phyloP scores from a whole-genome alignment of 2,113 vertebrate genomes.

The Ellobius talpinus region DNA sequence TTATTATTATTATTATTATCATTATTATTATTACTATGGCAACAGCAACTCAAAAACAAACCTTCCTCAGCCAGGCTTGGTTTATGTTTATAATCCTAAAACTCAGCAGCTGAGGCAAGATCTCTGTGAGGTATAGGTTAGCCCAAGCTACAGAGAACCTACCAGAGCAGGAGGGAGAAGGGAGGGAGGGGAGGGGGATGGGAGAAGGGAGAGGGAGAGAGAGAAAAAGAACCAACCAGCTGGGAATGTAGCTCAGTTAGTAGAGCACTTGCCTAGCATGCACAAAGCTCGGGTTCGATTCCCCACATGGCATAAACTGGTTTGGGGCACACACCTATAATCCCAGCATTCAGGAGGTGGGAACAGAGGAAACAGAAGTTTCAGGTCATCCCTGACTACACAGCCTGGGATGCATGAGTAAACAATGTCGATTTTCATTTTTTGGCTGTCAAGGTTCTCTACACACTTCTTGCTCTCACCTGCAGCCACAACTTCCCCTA shows the following conservation, averaged over 20 bases:
- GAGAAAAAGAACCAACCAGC: neutral
- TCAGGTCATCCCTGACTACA: too few relatives aligned
- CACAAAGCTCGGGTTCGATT: too few relatives aligned
- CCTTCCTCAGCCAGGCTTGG: neutral
- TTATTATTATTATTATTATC: too few relatives aligned
- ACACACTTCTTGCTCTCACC: neutral
- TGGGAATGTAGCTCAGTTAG: neutral
- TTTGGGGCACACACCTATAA: too few relatives aligned
- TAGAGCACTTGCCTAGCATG: neutral
- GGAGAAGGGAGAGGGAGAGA: too few relatives aligned
- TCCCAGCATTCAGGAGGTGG: too few relatives aligned
- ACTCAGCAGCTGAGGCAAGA: neutral
- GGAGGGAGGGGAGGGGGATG: too few relatives aligned
- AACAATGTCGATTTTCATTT: neutral
- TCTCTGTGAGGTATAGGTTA: neutral
- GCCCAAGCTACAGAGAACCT: neutral
- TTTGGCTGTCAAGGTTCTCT: neutral
- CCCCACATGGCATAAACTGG: too few relatives aligned
- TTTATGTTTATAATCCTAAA: neutral
- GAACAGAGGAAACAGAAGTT: too few relatives aligned
- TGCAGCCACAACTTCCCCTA: neutral
- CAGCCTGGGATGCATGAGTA: too few relatives aligned
- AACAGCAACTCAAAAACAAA: neutral
- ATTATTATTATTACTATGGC: too few relatives aligned
- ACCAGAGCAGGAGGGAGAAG: neutral